Base-by-base conservation (phyloP, 2,888 invertebrate species). In the Perizoma flavofasciatum region DNA sequence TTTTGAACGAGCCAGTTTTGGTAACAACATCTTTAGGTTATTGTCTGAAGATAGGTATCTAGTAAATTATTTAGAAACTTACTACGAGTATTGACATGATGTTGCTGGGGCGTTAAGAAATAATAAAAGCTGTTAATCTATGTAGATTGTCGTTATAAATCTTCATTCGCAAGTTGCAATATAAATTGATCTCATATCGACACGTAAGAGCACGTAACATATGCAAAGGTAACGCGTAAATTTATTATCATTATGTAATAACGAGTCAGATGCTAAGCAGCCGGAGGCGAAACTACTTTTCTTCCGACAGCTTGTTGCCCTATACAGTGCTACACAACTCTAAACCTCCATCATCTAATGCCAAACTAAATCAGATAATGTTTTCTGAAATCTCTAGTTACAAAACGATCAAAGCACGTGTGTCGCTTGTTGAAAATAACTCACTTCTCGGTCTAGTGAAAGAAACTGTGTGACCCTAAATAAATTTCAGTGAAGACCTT, bases 201-300 rank as follows among this genome's bases (percentile, higher is more conserved):
- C 57, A 49, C 54, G 37, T 45, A 49, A 49, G 33, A 46, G 56
- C 51, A 63, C 59, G 67, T 67, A 66, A 64, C 63, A 55, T 53
- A 59, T 53, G 50, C 50, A 57, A 57, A 67, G 58, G 58, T 67
- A 58, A 57, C 45, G 56, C 54, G 50, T 33, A 7, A 1, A 59
- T 55, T 49, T 59, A 58, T 61, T 61, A 59, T 57, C 43, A 59
- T 68, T 66, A 67, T 67, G 62, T 67, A 63, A 68, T 59, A 63
- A 57, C 52, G 48, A 52, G 53, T 66, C 52, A 33, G 63, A 64
- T 57, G 59, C 50, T 57, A 59, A 65, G 61, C 61, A 66, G 63
- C 64, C 64, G 58, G 37, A 50, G 65, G 67, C 60, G 54, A 65
- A 65, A 67, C 65, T 61, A 63, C 67, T 69, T 69, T 62, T 66